Evolutionary conservation across 2,888 invertebrate genomes (phyloP).

Genomic region (Agrochola litura): DNA sequence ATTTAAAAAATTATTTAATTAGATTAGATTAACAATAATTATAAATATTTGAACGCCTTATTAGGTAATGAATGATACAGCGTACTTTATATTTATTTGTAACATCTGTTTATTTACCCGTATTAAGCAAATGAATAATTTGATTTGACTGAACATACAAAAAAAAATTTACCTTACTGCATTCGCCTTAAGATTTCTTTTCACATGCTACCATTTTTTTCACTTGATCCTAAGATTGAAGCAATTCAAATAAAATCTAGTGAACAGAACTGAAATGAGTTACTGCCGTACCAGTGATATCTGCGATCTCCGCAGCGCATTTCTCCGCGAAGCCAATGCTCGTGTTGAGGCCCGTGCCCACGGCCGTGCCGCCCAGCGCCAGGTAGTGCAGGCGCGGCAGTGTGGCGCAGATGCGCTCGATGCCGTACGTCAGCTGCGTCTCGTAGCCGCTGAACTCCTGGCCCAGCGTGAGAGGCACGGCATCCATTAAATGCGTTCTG

Average conservation of each 20-base stretch:
- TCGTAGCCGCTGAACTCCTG: constrained; percentile 99
- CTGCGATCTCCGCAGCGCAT: constrained; percentile 95
- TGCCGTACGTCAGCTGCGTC: constrained; percentile 95
- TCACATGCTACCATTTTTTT: background rate
- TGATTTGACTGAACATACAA: background rate
- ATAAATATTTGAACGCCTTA: no score
- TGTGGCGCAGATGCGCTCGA: constrained; percentile 95
- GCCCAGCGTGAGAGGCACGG: constrained; percentile 98
- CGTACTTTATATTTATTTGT: no score
- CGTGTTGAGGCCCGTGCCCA: constrained; percentile 99
- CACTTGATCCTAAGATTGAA: background rate
- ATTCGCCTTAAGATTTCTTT: background rate
- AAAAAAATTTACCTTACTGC: background rate
- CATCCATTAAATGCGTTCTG: constrained; percentile 96
- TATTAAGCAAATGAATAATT: no score
- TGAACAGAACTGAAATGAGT: background rate
- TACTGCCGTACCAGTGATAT: constrained; percentile 91
- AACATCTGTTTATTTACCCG: no score
- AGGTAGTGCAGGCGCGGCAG: constrained; percentile 97
- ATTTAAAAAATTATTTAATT: no score
- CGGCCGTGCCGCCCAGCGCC: constrained; percentile 99
- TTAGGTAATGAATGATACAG: no score
- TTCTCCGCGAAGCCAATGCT: constrained; percentile 98
- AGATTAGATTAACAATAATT: no score
- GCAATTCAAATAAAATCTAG: background rate